Evolutionary conservation across 2,888 invertebrate genomes (phyloP).

Genomic region (Hypsopygia costalis): DNA sequence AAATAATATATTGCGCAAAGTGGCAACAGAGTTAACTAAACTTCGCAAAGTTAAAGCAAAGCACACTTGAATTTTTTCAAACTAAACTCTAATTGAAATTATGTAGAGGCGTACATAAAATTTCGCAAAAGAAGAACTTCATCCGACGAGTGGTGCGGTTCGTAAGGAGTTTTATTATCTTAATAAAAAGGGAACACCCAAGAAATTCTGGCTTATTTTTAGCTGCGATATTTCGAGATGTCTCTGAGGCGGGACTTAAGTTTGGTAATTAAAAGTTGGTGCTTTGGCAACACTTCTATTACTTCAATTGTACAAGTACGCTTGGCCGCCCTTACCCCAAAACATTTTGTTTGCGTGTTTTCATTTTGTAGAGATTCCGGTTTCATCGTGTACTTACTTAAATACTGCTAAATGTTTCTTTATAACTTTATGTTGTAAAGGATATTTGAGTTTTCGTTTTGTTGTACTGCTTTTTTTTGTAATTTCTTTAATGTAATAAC

Average conservation of each 20-base stretch:
- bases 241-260: slow-evolving; percentile 45
- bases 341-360: not conserved
- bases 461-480: too few species aligned
- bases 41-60: not conserved
- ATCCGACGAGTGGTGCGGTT: slow-evolving; percentile 35
- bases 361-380: not conserved
- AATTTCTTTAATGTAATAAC: too few species aligned
- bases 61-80: slow-evolving; percentile 2
- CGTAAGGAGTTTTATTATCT: slow-evolving; percentile 44
- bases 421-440: not conserved
- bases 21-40: too few species aligned
- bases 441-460: too few species aligned
- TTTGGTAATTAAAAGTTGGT: slow-evolving; percentile 69
- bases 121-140: slow-evolving; percentile 11
- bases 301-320: slow-evolving; percentile 34
- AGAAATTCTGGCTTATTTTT: slow-evolving; percentile 33
- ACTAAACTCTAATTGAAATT: slow-evolving; percentile 48
- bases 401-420: not conserved
- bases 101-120: slow-evolving; percentile 34
- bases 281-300: slow-evolving; percentile 35
- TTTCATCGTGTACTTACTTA: too few species aligned
- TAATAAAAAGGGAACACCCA: slow-evolving; percentile 39
- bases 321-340: slow-evolving; percentile 10
- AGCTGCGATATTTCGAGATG: slow-evolving; percentile 43
- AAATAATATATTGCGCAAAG: too few species aligned